Percentiles rank a stretch among this genome's conserved stretches.
Conservation (phyloP, 2,888 invertebrate species). For the Drosophila kanekoi region DNA sequence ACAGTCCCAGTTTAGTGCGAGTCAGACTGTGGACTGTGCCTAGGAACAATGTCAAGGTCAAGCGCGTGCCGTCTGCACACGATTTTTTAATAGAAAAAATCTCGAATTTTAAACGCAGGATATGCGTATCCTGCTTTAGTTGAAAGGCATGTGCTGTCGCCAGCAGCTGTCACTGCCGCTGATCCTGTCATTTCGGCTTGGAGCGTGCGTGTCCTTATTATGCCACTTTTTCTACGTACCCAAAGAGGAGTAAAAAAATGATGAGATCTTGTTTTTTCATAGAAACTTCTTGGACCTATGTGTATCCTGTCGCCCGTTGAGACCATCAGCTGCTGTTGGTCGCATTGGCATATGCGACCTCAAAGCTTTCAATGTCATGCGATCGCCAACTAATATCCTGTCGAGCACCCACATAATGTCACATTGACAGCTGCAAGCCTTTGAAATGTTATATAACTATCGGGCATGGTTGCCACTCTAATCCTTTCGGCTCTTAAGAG, state of each 20-base stretch:
- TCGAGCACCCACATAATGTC: conserved; percentile 60
- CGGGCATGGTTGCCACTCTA: conserved; percentile 21
- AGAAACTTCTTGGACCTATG: conserved; percentile 31
- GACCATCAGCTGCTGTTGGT: conserved; percentile 33
- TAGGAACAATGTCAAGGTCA: conserved; percentile 75
- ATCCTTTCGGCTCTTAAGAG: conserved; percentile 41
- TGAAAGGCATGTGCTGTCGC: conserved; percentile 59
- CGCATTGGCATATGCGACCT: conserved; percentile 56
- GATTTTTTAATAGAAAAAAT: conserved; percentile 78
- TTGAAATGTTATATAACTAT: conserved; percentile 24
- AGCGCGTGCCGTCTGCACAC: conserved; percentile 62
- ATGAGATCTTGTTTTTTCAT: conserved; percentile 60
- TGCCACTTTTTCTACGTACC: conserved; percentile 30
- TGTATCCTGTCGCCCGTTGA: conserved; percentile 41
- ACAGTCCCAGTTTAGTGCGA: conserved; percentile 26
- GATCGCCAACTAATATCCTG: conserved; percentile 30
- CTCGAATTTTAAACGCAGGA: conserved; percentile 69
- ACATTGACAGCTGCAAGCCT: conserved; percentile 41
- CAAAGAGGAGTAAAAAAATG: conserved; percentile 46
- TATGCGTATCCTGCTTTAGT: conserved; percentile 77
- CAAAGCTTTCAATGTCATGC: conserved; percentile 27
- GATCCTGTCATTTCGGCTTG: conserved; percentile 71
- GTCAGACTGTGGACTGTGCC: conserved; percentile 30
- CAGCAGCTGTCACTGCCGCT: conserved; percentile 67
- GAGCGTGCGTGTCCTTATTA: conserved; percentile 70